These are phyloP conservation scores for Ctenopoma kingsleyae DNA, from an alignment of 2,797 vertebrate species.

Conservation along the genomic window DNA sequence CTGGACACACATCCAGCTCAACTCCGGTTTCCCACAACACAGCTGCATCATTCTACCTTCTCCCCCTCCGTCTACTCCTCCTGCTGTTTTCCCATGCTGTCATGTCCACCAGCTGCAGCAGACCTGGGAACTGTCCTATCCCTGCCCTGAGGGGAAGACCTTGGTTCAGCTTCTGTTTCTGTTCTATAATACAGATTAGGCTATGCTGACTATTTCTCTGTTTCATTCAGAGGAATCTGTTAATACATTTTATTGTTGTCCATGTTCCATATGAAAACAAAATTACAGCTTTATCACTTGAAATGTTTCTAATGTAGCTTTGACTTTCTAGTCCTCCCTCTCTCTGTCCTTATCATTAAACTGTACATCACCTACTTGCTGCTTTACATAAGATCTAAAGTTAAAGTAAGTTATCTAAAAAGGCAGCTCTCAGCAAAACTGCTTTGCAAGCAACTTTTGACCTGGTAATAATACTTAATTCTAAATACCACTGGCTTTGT, in stretches of 20 bases:
- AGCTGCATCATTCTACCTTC: constrained; percentile 37
- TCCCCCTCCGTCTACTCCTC: constrained; percentile 11
- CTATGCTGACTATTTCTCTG: background rate
- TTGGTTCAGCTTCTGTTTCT: constrained; percentile 2
- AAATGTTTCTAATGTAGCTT: constrained; percentile 26
- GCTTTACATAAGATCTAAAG: constrained; percentile 40
- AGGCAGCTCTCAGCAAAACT: constrained; percentile 43
- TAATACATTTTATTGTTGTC: constrained; percentile 1
- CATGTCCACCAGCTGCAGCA: constrained; percentile 70
- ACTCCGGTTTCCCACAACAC: constrained; percentile 74
- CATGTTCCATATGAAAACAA: constrained; percentile 22
- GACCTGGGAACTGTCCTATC: constrained; percentile 55
- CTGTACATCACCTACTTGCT: constrained; percentile 37
- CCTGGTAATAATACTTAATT: constrained; percentile 59
- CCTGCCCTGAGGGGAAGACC: constrained; percentile 15
- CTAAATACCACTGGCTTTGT: constrained; percentile 56
- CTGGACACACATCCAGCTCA: constrained; percentile 49
- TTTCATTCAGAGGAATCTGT: background rate
- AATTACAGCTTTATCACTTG: constrained; percentile 23
- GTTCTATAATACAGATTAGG: constrained; percentile 17
- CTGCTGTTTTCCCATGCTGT: constrained; percentile 73
- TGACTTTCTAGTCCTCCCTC: constrained; percentile 13
- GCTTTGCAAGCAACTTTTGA: constrained; percentile 59
- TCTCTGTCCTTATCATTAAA: constrained; percentile 30
- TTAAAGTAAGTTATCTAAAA: too few relatives aligned